Conservation (phyloP, 2,797 vertebrate species). For the Urocyon cinereoargenteus region DNA sequence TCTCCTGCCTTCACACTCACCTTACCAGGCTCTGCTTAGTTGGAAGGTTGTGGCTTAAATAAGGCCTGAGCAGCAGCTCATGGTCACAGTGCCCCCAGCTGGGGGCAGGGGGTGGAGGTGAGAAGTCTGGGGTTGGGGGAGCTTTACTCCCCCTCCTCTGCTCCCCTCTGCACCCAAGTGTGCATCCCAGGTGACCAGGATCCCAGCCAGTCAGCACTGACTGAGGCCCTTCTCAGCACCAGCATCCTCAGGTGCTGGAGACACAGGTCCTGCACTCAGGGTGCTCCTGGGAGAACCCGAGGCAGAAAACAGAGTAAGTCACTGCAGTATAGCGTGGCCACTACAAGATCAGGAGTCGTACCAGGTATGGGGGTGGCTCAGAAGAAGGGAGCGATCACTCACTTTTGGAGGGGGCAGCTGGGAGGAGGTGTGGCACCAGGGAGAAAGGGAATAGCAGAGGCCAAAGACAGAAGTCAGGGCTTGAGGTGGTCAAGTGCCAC, state of each 20-base stretch:
- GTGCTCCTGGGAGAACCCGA: neutral
- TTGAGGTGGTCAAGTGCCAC: neutral
- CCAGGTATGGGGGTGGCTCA: fast-evolving
- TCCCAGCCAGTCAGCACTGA: neutral
- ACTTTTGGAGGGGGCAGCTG: neutral
- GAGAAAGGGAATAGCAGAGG: neutral
- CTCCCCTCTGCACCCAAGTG: neutral
- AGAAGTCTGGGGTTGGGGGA: neutral
- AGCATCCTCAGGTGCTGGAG: neutral
- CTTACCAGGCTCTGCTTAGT: neutral
- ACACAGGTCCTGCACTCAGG: neutral
- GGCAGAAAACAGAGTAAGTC: neutral
- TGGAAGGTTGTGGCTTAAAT: neutral
- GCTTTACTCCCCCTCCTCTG: neutral
- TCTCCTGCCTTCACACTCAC: neutral
- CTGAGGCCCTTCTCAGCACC: neutral
- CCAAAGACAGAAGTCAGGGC: neutral
- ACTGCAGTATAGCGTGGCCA: neutral
- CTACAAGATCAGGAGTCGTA: too few relatives aligned
- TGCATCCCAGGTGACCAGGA: neutral
- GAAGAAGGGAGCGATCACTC: neutral
- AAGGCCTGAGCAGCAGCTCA: neutral
- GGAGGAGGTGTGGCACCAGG: neutral
- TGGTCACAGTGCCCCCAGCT: neutral
- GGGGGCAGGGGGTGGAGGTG: neutral